Evolutionary conservation across 2,888 invertebrate genomes (phyloP).

Genomic region (Mythimna impura): DNA sequence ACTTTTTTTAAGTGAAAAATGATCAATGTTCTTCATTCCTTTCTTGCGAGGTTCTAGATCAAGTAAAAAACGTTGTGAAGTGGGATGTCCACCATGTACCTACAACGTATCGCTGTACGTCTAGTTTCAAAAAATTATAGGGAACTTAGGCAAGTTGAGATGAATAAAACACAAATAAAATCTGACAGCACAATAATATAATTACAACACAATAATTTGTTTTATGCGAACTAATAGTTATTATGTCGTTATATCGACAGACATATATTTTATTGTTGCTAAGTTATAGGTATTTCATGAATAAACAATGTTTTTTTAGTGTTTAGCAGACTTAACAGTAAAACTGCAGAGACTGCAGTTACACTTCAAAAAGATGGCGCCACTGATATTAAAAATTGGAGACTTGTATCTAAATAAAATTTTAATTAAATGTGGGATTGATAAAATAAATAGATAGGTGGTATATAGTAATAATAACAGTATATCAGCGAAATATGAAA

Average conservation of each 20-base stretch:
- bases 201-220: conserved; percentile 70
- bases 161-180: conserved; percentile 29
- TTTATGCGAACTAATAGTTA: conserved; percentile 47
- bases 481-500: not conserved
- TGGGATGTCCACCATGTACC: too few relatives aligned
- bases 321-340: not conserved
- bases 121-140: too few relatives aligned
- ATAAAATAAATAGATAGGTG: not conserved
- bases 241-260: conserved; percentile 38
- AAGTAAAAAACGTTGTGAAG: too few relatives aligned
- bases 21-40: too few relatives aligned
- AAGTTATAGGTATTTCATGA: not conserved
- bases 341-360: conserved; percentile 23
- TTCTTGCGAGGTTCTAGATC: too few relatives aligned
- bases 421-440: not conserved
- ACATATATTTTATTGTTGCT: conserved; percentile 37
- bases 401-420: too few relatives aligned
- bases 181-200: conserved; percentile 68
- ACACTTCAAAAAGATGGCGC: conserved; percentile 1
- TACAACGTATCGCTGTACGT: too few relatives aligned
- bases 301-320: not conserved
- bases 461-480: not conserved
- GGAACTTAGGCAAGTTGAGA: too few relatives aligned
- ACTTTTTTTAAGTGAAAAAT: too few relatives aligned
- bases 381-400: not conserved